Evolutionary conservation across 35 echinoderm and acorn worm genomes (phyloP), one percentile per base, ranked within the genome.

Genomic region (Ophiothrix spiculata): DNA sequence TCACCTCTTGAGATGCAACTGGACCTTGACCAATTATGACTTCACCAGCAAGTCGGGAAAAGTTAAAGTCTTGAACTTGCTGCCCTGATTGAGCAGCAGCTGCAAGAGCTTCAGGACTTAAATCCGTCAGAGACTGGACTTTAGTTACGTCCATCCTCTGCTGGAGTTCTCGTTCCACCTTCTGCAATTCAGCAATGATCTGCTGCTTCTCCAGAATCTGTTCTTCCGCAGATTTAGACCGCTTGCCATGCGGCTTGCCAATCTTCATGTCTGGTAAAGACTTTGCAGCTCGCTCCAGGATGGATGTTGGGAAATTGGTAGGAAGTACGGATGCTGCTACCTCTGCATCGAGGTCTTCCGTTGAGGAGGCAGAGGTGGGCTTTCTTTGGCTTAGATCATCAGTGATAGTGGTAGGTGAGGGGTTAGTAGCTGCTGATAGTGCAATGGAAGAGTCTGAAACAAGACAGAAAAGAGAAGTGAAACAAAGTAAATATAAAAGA

Each of bases 121-220:
- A 69, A 28, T 69, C 60, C 8, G 80, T 56, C 16, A 60, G 54
- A 0, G 81, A 36, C 12, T 10, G n/a, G 37, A 32, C 39, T 31
- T 84, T 63, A 31, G 86, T 60, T 38, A 69, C 78, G 33, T 87
- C 88, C 85, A 64, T 40, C 40, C 83, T 91, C n/a, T 90, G 88
- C 39, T 93, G 92, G 1, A 98, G 83, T 69, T 94, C 88, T 36
- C 91, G 38, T 74, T 98, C 95, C 39, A 98, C 92, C 54, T 93
- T 98, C 80, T 98, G 95, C 13, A 98, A 86, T 39, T 98, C 95
- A 0, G 88, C 88, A 33, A 94, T 88, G 75, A 94, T 93, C 82
- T 98, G 88, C 87, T 97, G 95, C 86, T 98, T 98, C 76, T 98
- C 88, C 38, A 91, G 88, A 17, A 98, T 93, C 82, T 98, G 95